phyloP scores from a whole-genome alignment of 2,888 invertebrate species.

The Mellilla xanthometata region DNA sequence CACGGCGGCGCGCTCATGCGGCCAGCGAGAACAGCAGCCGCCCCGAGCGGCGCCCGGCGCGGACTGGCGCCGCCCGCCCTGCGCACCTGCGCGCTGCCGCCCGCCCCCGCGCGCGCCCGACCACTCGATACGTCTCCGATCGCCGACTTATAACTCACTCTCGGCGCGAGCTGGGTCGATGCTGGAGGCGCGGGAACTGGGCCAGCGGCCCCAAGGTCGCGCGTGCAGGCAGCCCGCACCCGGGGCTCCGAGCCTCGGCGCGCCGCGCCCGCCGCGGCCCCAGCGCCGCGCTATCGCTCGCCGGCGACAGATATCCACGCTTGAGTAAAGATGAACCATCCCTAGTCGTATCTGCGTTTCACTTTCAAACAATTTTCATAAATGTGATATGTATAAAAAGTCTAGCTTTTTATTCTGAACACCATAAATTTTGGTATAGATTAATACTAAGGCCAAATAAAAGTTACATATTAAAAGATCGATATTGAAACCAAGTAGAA shows the following conservation, averaged over 20 bases:
- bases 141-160: conserved; percentile 26
- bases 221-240: conserved; percentile 24
- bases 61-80: conserved; percentile 58
- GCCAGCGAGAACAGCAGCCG: conserved; percentile 61
- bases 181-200: conserved; percentile 25
- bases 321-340: not conserved
- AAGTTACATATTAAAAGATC: too few species aligned
- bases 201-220: conserved; percentile 31
- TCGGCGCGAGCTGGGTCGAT: conserved; percentile 14
- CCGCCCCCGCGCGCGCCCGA: conserved; percentile 19
- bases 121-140: conserved; percentile 35
- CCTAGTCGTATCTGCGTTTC: not conserved
- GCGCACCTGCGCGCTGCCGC: conserved; percentile 58
- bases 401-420: too few species aligned
- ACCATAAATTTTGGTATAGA: too few species aligned
- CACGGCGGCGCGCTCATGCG: conserved; percentile 77
- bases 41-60: conserved; percentile 74
- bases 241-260: conserved; percentile 15
- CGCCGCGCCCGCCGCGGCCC: conserved; percentile 10
- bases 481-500: too few species aligned
- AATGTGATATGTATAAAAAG: too few species aligned
- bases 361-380: too few species aligned
- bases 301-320: not conserved
- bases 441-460: too few species aligned
- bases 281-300: conserved; percentile 5